Conservation (phyloP, 1,140 invertebrate species). For the Matsumurasca onukii region DNA sequence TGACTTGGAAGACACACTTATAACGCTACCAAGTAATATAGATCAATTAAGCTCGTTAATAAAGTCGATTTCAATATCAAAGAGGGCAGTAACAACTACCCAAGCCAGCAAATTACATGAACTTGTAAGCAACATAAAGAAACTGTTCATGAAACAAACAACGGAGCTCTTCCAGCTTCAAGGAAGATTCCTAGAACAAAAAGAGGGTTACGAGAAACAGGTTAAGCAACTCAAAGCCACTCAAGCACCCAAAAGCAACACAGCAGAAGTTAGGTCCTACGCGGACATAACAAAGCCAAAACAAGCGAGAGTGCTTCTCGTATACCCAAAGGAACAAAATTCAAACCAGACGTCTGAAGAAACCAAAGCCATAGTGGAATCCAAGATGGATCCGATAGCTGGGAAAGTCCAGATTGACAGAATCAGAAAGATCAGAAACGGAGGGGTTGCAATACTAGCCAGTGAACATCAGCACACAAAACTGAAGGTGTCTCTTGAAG, state of each 20-base stretch:
- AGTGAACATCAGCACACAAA: background rate
- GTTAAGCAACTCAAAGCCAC: background rate
- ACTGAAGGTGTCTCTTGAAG: background rate
- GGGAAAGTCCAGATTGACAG: background rate
- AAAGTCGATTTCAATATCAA: background rate
- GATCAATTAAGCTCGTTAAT: background rate
- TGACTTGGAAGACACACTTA: background rate
- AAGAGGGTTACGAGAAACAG: background rate
- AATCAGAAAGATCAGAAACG: background rate
- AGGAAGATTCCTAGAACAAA: background rate
- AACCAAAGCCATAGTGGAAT: background rate
- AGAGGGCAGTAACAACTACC: background rate
- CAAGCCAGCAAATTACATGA: background rate
- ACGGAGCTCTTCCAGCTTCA: background rate
- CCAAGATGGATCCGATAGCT: background rate
- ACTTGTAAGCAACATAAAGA: background rate
- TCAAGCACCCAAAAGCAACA: background rate
- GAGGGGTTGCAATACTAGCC: background rate
- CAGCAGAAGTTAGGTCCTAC: background rate
- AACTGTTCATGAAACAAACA: background rate
- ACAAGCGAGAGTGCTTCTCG: background rate
- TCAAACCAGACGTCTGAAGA: background rate
- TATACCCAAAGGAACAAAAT: background rate
- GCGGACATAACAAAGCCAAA: background rate
- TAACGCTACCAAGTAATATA: background rate